Percentiles rank a stretch among this genome's conserved stretches.
Conservation (phyloP, 2,113 vertebrate species). For the Emydura subglobosa region DNA sequence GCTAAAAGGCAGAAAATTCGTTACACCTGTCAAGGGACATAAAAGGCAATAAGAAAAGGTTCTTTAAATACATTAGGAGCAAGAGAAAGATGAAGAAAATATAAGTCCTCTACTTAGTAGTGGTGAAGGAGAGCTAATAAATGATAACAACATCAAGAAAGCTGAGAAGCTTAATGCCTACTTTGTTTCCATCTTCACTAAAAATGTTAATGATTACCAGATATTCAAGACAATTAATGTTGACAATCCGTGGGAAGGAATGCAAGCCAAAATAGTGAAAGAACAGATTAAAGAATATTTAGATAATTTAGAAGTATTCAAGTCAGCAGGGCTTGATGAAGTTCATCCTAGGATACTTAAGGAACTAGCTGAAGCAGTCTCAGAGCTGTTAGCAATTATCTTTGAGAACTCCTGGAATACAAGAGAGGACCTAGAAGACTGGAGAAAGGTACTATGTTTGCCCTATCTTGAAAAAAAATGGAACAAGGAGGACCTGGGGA, state of each 20-base stretch:
- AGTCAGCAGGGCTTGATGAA: background rate
- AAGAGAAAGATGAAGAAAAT: background rate
- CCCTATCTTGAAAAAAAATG: background rate
- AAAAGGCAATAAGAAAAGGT: background rate
- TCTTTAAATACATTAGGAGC: background rate
- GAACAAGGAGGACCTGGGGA: background rate
- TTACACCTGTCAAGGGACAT: background rate
- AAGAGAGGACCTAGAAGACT: background rate
- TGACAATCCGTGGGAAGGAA: background rate
- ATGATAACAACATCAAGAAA: background rate
- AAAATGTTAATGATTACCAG: background rate
- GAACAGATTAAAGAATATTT: background rate
- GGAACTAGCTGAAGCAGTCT: background rate
- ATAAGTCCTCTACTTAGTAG: background rate
- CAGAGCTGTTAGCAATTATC: background rate
- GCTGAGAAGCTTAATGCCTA: background rate
- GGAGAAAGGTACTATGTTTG: too few species aligned
- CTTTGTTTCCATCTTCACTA: background rate
- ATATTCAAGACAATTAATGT: background rate
- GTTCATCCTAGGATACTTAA: background rate
- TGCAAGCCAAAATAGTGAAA: background rate
- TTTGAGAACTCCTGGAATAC: background rate
- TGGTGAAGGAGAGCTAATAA: background rate
- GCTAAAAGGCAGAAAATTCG: background rate
- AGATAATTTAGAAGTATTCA: too few species aligned